Percentiles rank a stretch among this genome's conserved stretches.
Conservation (phyloP, 2,113 vertebrate genomes). For the Terrapene triunguis region DNA sequence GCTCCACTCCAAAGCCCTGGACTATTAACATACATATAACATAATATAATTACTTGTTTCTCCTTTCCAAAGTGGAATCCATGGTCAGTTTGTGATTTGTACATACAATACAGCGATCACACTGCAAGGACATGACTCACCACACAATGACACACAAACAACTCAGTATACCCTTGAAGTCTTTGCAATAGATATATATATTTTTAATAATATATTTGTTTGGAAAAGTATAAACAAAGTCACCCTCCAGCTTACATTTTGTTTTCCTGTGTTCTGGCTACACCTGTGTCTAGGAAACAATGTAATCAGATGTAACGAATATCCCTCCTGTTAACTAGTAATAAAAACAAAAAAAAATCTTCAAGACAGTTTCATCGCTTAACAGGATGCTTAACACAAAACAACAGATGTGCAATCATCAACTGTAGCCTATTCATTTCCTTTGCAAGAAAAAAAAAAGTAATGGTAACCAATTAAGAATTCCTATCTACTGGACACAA, state of each 20-base stretch:
- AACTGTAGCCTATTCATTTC: slow-evolving; percentile 74
- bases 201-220: not conserved
- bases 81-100: not conserved
- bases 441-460: slow-evolving; percentile 68
- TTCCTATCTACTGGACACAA: slow-evolving; percentile 68
- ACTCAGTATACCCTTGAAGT: rapidly evolving
- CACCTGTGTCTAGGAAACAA: slow-evolving; percentile 70
- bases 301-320: not conserved
- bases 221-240: not conserved
- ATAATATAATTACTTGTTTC: not conserved
- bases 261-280: slow-evolving; percentile 50
- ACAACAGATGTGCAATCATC: slow-evolving; percentile 77
- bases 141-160: not conserved
- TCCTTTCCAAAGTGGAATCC: not conserved
- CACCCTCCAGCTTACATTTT: not conserved
- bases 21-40: not conserved
- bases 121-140: not conserved
- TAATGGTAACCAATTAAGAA: slow-evolving; percentile 65
- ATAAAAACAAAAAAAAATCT: not conserved
- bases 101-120: not conserved
- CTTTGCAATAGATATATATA: not conserved
- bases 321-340: not conserved
- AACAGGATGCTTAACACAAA: slow-evolving; percentile 77
- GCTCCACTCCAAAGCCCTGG: no score
- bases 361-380: slow-evolving; percentile 61